phyloP scores from a whole-genome alignment of 2,797 vertebrate genomes.

The Phataginus tricuspis region DNA sequence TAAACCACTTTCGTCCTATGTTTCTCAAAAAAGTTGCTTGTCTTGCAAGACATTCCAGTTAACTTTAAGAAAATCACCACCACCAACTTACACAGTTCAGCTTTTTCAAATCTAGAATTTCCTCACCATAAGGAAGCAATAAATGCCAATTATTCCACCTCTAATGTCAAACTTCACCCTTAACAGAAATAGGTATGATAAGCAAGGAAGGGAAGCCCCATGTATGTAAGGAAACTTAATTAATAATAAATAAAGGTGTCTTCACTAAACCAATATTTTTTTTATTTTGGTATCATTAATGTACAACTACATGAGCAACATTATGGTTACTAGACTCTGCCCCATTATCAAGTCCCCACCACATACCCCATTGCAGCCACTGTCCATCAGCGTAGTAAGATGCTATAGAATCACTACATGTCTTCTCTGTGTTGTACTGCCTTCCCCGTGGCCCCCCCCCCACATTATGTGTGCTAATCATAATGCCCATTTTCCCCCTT shows the following conservation, averaged over 20 bases:
- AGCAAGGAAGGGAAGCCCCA: background rate
- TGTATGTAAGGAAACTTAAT: background rate
- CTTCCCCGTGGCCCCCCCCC: too few species aligned
- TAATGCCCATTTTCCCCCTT: too few species aligned
- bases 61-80: background rate
- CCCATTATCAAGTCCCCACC: too few species aligned
- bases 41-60: background rate
- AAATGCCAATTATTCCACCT: background rate
- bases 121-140: too few species aligned
- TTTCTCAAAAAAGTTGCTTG: background rate
- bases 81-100: background rate
- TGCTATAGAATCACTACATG: too few species aligned
- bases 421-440: too few species aligned
- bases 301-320: too few species aligned
- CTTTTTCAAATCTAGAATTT: background rate
- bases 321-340: too few species aligned
- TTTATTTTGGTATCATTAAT: too few species aligned
- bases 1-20: background rate
- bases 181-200: background rate
- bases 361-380: too few species aligned
- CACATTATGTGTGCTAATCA: too few species aligned
- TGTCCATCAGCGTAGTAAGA: too few species aligned
- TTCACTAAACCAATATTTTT: background rate
- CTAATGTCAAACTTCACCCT: background rate
- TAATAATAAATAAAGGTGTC: background rate